Percentiles rank a stretch among this genome's conserved stretches.
Evolutionary conservation across 2,113 vertebrate species (phyloP).

Genomic region (Tragulus kanchil): DNA sequence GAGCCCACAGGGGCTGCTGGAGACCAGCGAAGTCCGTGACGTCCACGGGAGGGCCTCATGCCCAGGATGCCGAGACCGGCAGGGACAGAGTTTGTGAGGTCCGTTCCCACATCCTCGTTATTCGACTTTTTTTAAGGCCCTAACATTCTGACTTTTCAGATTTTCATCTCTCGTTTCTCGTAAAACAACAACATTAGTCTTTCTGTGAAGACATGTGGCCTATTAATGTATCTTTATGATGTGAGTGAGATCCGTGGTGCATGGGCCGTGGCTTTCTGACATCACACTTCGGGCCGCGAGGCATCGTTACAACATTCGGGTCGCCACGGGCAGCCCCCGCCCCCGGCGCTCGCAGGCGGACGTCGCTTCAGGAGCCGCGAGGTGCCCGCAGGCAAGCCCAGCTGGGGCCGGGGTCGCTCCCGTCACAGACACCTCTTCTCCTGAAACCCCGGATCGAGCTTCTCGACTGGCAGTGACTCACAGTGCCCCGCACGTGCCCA

Average conservation of each 20-base stretch:
- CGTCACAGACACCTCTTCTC: constrained; percentile 67
- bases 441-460: constrained; percentile 62
- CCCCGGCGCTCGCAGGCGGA: constrained; percentile 59
- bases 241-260: constrained; percentile 85
- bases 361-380: constrained; percentile 84
- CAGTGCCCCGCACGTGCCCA: constrained; percentile 79
- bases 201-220: constrained; percentile 80
- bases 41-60: not conserved
- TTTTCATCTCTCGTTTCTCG: constrained; percentile 85
- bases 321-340: constrained; percentile 46
- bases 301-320: constrained; percentile 73
- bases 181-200: constrained; percentile 83
- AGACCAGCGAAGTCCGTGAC: not conserved
- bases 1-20: not conserved
- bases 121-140: not conserved
- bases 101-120: not conserved
- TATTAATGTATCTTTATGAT: constrained; percentile 87
- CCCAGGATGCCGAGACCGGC: rapidly evolving
- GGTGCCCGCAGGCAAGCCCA: constrained; percentile 69
- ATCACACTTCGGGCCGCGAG: constrained; percentile 71
- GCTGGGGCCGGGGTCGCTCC: constrained; percentile 41
- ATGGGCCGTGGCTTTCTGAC: constrained; percentile 81
- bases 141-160: constrained; percentile 82
- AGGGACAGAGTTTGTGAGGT: rapidly evolving
- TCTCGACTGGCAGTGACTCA: constrained; percentile 81